phyloP scores from a whole-genome alignment of 1,140 invertebrate genomes.

The Heliothis virescens region DNA sequence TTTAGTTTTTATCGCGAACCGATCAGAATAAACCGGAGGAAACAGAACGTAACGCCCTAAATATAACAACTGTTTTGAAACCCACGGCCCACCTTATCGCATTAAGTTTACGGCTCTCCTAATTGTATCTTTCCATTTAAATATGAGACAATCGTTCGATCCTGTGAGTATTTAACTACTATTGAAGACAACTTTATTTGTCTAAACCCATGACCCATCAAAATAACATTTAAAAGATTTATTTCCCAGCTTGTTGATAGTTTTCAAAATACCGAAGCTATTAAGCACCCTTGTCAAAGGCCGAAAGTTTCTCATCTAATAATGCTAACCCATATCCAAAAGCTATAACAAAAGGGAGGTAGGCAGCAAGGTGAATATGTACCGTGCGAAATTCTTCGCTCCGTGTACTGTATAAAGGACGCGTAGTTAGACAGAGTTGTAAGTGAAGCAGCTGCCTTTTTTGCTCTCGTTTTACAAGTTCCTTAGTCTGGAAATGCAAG shows the following conservation, averaged over 20 bases:
- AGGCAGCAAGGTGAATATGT: conserved; percentile 7
- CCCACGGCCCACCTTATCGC: conserved; percentile 72
- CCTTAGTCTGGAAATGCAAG: conserved; percentile 73
- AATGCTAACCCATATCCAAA: conserved; percentile 1
- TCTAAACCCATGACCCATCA: neutral
- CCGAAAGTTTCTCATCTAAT: neutral
- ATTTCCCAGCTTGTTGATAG: neutral
- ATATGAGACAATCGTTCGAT: neutral
- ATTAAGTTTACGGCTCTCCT: conserved; percentile 54
- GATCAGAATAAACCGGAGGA: conserved; percentile 48
- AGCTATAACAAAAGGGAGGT: conserved; percentile 22
- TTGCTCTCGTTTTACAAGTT: conserved; percentile 74
- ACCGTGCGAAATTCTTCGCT: conserved; percentile 31
- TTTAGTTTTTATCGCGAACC: conserved; percentile 40
- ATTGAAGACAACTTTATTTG: neutral
- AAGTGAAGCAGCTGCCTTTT: conserved; percentile 72
- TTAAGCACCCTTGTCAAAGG: neutral
- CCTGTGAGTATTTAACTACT: neutral
- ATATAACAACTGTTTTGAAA: conserved; percentile 64
- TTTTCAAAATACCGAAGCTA: too few relatives aligned
- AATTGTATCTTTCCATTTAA: conserved; percentile 32
- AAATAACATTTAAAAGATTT: too few relatives aligned
- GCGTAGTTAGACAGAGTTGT: conserved; percentile 75
- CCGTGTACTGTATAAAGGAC: conserved; percentile 33
- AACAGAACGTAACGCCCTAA: conserved; percentile 69